A percentile compares a stretch with the other conserved stretches of the same genome.
Conservation (phyloP, 1,140 invertebrate species). For the Trigoniulus corallinus region DNA sequence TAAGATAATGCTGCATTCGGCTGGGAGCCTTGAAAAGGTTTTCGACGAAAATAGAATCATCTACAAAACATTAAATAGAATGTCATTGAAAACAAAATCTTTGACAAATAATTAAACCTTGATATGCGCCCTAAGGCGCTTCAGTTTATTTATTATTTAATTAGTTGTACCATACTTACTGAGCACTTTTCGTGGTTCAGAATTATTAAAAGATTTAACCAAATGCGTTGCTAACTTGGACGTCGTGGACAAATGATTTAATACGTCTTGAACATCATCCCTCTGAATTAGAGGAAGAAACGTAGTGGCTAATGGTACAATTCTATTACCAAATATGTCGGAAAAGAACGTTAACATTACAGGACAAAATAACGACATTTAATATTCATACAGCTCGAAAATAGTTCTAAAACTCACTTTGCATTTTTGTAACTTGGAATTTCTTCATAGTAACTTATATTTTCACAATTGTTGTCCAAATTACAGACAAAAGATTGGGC, state of each 20-base stretch:
- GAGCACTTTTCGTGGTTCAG: not conserved
- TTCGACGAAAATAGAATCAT: no score
- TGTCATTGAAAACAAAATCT: no score
- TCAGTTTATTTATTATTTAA: no score
- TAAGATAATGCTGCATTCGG: no score
- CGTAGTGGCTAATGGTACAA: not conserved
- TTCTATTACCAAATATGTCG: not conserved
- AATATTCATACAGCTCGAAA: no score
- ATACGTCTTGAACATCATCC: not conserved
- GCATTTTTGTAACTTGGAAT: not conserved
- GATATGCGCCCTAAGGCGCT: no score
- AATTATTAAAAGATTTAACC: not conserved
- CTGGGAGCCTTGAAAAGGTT: no score
- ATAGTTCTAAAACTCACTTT: not conserved
- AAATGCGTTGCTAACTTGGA: not conserved
- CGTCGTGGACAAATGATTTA: not conserved
- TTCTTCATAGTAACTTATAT: not conserved
- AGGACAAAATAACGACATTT: not conserved
- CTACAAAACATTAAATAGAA: no score
- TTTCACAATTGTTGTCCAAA: not conserved
- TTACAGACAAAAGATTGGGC: not conserved
- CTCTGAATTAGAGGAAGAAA: not conserved
- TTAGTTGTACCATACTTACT: no score
- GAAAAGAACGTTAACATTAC: not conserved
- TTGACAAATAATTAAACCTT: no score